These are phyloP conservation scores for Bombus soroeensis DNA, from an alignment of 1,140 invertebrate genomes.

Conservation along the genomic window DNA sequence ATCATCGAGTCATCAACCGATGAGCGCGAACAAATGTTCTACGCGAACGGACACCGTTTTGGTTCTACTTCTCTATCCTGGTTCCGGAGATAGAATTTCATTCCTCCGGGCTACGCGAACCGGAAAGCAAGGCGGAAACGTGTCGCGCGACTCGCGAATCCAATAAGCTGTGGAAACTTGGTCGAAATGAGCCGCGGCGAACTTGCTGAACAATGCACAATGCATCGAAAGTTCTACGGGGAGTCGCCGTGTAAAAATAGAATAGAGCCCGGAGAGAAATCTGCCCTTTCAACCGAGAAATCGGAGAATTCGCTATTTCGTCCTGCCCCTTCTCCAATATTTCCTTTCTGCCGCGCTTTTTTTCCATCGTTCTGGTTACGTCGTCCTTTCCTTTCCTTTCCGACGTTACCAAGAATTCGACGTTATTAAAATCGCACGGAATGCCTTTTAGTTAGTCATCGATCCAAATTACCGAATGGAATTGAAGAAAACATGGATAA, in stretches of 20 bases:
- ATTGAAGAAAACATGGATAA: neutral
- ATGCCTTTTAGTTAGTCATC: neutral
- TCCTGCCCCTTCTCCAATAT: neutral
- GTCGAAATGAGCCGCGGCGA: slow-evolving; percentile 4
- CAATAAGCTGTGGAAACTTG: slow-evolving; percentile 31
- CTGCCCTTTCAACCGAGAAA: slow-evolving; percentile 24
- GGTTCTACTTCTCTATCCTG: neutral
- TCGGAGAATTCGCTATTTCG: slow-evolving; percentile 31
- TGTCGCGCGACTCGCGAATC: slow-evolving; percentile 12
- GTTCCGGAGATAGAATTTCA: neutral
- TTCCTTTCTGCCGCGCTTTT: neutral
- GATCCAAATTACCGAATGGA: neutral
- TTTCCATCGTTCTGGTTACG: neutral
- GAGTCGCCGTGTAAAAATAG: slow-evolving; percentile 24
- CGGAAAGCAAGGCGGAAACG: neutral
- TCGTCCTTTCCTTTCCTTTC: neutral
- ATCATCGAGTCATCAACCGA: neutral
- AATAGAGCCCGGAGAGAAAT: slow-evolving; percentile 23
- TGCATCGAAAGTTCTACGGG: slow-evolving; percentile 11
- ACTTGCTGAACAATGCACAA: slow-evolving; percentile 26
- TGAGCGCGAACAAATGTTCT: neutral
- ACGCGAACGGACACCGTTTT: neutral
- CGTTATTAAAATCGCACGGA: slow-evolving; percentile 10
- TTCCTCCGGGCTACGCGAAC: slow-evolving; percentile 2
- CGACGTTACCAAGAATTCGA: neutral